Conservation (phyloP, 2,888 invertebrate species). For the Philonicus albiceps region DNA sequence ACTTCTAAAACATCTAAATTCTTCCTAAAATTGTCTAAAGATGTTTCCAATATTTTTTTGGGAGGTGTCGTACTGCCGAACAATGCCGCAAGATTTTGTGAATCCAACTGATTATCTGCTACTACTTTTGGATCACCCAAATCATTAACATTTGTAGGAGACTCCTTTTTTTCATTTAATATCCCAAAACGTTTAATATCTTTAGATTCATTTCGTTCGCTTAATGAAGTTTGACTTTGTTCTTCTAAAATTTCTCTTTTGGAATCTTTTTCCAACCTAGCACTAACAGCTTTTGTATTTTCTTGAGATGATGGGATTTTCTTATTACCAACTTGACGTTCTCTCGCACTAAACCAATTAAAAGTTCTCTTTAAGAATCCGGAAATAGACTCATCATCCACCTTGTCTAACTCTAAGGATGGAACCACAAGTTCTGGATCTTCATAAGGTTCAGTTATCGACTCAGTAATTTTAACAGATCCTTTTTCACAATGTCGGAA, state of each 20-base stretch:
- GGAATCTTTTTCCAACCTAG: conserved; percentile 55
- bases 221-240: not conserved
- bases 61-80: not conserved
- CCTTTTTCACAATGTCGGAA: not conserved
- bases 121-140: not conserved
- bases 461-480: not conserved
- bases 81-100: not conserved
- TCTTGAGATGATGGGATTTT: conserved; percentile 56
- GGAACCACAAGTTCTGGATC: not conserved
- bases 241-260: conserved; percentile 17
- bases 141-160: not conserved
- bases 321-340: conserved; percentile 12
- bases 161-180: too few relatives aligned
- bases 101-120: not conserved
- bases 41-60: not conserved
- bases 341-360: not conserved
- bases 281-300: conserved; percentile 55
- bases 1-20: not conserved
- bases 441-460: not conserved
- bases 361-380: too few relatives aligned
- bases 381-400: not conserved
- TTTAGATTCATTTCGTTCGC: not conserved
- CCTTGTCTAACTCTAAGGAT: not conserved
- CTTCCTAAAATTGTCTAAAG: not conserved
- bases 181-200: too few relatives aligned